phyloP scores from a whole-genome alignment of 1,140 invertebrate species.

The Microplitis demolitor region DNA sequence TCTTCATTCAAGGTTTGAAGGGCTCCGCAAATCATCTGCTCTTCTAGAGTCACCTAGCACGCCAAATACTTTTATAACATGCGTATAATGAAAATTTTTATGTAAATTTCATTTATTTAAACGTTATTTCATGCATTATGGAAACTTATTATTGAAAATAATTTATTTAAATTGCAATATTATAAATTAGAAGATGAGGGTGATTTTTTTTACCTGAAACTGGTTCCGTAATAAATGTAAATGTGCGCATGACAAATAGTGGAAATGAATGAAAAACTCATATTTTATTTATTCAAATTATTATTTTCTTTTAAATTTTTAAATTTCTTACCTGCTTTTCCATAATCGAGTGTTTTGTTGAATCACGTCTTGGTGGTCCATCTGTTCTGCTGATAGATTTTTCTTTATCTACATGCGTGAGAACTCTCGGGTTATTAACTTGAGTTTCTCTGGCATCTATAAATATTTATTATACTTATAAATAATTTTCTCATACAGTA shows the following conservation, averaged over 20 bases:
- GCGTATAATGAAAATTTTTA: neutral
- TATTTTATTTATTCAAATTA: neutral
- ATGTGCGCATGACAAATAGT: constrained; percentile 1
- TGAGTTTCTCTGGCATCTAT: constrained; percentile 41
- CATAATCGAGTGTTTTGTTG: constrained; percentile 71
- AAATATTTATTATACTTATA: constrained; percentile 5
- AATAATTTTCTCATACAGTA: neutral
- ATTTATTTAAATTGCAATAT: neutral
- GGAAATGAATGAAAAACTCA: neutral
- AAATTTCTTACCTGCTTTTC: constrained; percentile 71
- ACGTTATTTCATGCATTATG: too few relatives aligned
- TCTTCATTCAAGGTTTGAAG: constrained; percentile 91
- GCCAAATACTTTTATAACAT: constrained; percentile 23
- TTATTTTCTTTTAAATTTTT: constrained; percentile 25
- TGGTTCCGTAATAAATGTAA: neutral
- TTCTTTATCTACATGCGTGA: constrained; percentile 54
- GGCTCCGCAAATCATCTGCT: constrained; percentile 92
- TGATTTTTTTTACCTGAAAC: neutral
- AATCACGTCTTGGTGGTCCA: constrained; percentile 50
- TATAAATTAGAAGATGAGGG: too few relatives aligned
- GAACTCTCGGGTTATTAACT: constrained; percentile 41
- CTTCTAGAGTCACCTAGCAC: constrained; percentile 84
- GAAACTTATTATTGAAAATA: constrained; percentile 6
- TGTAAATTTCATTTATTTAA: neutral
- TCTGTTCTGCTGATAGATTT: constrained; percentile 52